Base-by-base conservation (phyloP, 2,888 invertebrate species). In the Ornithoptera alexandrae region DNA sequence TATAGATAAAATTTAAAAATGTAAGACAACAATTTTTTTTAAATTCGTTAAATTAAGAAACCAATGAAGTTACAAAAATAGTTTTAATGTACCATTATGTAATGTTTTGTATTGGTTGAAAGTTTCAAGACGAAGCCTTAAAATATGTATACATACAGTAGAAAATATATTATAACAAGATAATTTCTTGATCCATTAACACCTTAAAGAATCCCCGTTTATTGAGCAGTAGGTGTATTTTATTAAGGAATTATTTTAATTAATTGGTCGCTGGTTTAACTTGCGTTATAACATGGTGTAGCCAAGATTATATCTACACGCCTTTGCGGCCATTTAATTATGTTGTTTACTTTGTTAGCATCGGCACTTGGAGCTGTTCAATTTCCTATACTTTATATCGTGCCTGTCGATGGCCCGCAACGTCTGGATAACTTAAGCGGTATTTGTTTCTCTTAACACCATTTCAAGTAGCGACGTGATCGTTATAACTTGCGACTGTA, bases 171-270 rank as follows among this genome's bases (percentile, higher is more conserved):
- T 46, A 46, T 46, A 15, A 15, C 12, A 3, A 46, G 15, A 46
- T 46, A 15, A 46, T 50, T 46, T 58, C 62, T 63, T 20, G 18
- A 57, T 62, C 30, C 42, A 24, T 63, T 58, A 58, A 58, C 62
- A n/a, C 58, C 17, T 24, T 68, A 50, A 60, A 59, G 60, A 53
- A 64, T 68, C 50, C 53, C 22, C 62, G n/a, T 66, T 66, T 60
- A 59, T 59, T 60, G 10, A 60, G 15, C 62, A 64, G 59, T 63
- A 67, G 67, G 63, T 63, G 63, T 63, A 66, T 70, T 70, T 70
- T 67, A 70, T 70, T 67, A 70, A 63, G 62, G 66, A 75, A 75
- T 74, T 74, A 74, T 76, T 73, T 72, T 74, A 74, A 76, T 75
- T 75, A 77, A 75, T 77, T 66, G 68, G 70, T 66, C 69, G 62